Conservation (phyloP, 2,113 vertebrate genomes). For the Nyctibius bracteatus region DNA sequence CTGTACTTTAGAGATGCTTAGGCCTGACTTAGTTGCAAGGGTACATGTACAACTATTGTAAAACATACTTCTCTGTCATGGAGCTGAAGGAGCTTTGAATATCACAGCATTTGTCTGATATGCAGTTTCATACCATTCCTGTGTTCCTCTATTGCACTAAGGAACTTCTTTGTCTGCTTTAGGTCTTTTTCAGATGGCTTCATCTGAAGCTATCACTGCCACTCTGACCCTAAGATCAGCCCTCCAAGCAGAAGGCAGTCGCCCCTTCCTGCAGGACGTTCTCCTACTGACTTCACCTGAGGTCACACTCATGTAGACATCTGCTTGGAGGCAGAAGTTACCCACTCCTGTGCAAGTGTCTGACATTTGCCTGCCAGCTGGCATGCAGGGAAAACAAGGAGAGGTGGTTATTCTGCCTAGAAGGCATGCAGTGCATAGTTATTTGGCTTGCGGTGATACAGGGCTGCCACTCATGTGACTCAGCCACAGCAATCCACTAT, state of each 20-base stretch:
- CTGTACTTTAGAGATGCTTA: not conserved
- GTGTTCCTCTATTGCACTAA: not conserved
- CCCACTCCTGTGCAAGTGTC: not conserved
- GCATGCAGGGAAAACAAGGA: not conserved
- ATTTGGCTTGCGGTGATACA: not conserved
- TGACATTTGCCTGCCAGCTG: not conserved
- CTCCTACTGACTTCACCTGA: not conserved
- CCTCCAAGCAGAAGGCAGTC: not conserved
- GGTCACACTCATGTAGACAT: not conserved
- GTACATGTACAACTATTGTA: not conserved
- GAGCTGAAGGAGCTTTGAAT: not conserved
- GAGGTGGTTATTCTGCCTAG: not conserved
- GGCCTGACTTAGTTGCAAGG: not conserved
- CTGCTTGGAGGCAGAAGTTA: not conserved
- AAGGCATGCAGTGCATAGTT: rapidly evolving
- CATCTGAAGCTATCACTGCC: not conserved
- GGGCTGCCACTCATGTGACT: not conserved
- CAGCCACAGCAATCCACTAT: not conserved
- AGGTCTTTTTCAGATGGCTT: not conserved
- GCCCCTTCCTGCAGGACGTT: rapidly evolving
- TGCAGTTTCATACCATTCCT: no score
- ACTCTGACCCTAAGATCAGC: not conserved
- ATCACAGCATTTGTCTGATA: not conserved
- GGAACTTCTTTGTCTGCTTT: not conserved
- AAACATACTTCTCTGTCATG: not conserved